A percentile compares a stretch with the other conserved stretches of the same genome.
phyloP scores from a whole-genome alignment of 2,888 invertebrate genomes.

The Meteorus colon region DNA sequence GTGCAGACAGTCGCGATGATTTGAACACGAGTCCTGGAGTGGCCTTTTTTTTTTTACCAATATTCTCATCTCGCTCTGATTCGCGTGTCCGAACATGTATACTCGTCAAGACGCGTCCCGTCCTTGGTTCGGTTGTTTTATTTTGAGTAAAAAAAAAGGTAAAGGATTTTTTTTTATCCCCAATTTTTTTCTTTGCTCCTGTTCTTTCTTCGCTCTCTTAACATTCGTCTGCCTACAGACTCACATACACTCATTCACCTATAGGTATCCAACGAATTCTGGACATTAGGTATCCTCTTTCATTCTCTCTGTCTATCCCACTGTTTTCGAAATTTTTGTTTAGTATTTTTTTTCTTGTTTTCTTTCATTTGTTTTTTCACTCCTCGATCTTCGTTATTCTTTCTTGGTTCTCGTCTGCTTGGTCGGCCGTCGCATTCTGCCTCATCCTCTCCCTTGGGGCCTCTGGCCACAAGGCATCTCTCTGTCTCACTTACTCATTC shows the following conservation, averaged over 20 bases:
- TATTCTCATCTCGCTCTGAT: conserved; percentile 25
- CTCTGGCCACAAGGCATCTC: conserved; percentile 49
- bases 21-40: conserved; percentile 31
- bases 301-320: not conserved
- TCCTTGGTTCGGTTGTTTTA: conserved; percentile 32
- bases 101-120: conserved; percentile 21
- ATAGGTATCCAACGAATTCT: conserved; percentile 15
- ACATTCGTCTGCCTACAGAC: conserved; percentile 9
- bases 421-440: conserved; percentile 21
- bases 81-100: conserved; percentile 29
- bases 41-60: not conserved
- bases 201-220: conserved; percentile 14
- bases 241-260: not conserved
- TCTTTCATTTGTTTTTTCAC: conserved; percentile 1
- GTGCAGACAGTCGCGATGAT: not conserved
- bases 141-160: not conserved
- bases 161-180: not conserved
- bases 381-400: conserved; percentile 19
- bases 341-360: not conserved
- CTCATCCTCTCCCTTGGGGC: conserved; percentile 33
- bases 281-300: conserved; percentile 20
- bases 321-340: not conserved
- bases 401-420: not conserved
- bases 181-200: conserved; percentile 21
- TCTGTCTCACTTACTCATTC: conserved; percentile 49